Percentiles rank a stretch among this genome's conserved stretches.
Conservation (phyloP, 2,113 vertebrate genomes). For the Phasianus colchicus region DNA sequence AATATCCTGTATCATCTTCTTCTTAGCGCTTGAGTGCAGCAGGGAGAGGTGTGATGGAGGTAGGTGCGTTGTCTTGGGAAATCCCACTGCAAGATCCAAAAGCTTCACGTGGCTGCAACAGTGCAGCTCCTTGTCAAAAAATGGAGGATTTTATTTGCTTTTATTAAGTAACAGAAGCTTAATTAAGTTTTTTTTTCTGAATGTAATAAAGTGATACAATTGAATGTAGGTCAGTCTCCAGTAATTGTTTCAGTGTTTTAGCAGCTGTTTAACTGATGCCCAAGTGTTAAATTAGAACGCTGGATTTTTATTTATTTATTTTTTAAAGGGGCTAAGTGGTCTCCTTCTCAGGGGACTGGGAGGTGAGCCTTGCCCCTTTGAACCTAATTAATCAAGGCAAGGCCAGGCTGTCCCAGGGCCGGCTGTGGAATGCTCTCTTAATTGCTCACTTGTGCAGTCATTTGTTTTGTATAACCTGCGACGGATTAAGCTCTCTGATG, state of each 20-base stretch:
- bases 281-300: conserved; percentile 42
- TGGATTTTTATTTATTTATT: background rate
- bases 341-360: conserved; percentile 27
- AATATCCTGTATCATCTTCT: background rate
- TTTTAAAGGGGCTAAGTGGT: conserved; percentile 35
- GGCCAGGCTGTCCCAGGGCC: background rate
- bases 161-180: conserved; percentile 62
- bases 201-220: conserved; percentile 36
- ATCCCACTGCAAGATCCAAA: background rate
- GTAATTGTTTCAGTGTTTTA: conserved; percentile 45
- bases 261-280: conserved; percentile 50
- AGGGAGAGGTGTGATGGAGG: background rate
- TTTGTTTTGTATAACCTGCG: conserved; percentile 50
- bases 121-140: background rate
- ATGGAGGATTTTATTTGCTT: conserved; percentile 36
- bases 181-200: conserved; percentile 65
- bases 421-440: conserved; percentile 46
- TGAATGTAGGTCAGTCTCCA: conserved; percentile 54
- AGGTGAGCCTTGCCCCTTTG: conserved; percentile 50
- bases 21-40: background rate
- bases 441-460: conserved; percentile 62
- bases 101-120: background rate
- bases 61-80: background rate
- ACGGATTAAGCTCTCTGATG: background rate
- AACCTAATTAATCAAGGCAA: conserved; percentile 65